A percentile compares a stretch with the other conserved stretches of the same genome.
Evolutionary conservation across 1,140 invertebrate genomes (phyloP).

Genomic region (Antheraea pernyi): DNA sequence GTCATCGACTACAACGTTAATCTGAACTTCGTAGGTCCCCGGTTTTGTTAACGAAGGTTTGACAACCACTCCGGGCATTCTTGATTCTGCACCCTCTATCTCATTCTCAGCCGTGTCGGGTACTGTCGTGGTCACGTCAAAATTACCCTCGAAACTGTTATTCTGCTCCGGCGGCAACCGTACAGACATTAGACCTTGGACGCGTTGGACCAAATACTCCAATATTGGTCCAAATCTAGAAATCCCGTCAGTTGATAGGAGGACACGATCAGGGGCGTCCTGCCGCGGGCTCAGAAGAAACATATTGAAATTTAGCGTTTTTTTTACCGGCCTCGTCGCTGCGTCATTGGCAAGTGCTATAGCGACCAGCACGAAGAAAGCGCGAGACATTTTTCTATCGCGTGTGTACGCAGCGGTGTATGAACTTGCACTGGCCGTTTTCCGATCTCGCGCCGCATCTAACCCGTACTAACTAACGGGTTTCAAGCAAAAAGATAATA

Average conservation of each 20-base stretch:
- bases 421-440: constrained; percentile 51
- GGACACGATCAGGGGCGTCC: constrained; percentile 42
- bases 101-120: constrained; percentile 52
- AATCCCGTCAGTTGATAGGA: constrained; percentile 55
- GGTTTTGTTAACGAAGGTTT: constrained; percentile 58
- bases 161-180: constrained; percentile 50
- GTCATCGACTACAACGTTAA: constrained; percentile 64
- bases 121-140: not conserved
- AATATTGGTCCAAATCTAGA: constrained; percentile 82
- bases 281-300: constrained; percentile 57
- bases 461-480: constrained; percentile 65
- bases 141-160: constrained; percentile 9
- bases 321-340: constrained; percentile 52
- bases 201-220: constrained; percentile 81
- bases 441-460: constrained; percentile 66
- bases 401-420: constrained; percentile 50
- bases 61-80: constrained; percentile 54
- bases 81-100: constrained; percentile 40
- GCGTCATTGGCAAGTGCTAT: constrained; percentile 37
- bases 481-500: constrained; percentile 73
- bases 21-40: constrained; percentile 66
- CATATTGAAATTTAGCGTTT: constrained; percentile 70
- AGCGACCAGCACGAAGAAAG: constrained; percentile 37
- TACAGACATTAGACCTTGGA: constrained; percentile 81
- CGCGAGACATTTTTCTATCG: constrained; percentile 45